Base-by-base conservation (phyloP, 2,888 invertebrate genomes). In the Lycaena phlaeas region DNA sequence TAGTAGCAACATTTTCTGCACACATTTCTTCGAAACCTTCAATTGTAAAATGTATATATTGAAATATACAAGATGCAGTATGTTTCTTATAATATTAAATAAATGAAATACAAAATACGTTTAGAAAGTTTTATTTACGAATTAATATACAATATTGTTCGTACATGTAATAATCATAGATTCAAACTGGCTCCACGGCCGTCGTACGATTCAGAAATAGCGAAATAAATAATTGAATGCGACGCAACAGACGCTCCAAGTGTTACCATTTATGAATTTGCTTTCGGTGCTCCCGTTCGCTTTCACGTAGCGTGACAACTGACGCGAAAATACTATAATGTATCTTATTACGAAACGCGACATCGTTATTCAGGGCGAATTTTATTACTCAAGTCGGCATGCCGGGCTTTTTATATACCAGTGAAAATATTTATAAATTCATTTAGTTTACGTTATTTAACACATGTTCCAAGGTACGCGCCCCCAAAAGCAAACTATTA, bases 71-170 rank as follows among this genome's bases (percentile, higher is more conserved):
- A n/a, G n/a, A n/a, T n/a, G n/a, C n/a, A n/a, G n/a, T n/a, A n/a
- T n/a, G n/a, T n/a, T n/a, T n/a, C n/a, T n/a, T n/a, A n/a, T n/a
- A n/a, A 10, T 4, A 42, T 36, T 36, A 34, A 45, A 45, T 51
- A 57, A 54, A 50, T 53, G 56, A 62, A 60, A 46, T 44, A 47
- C 18, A 44, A 45, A 50, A 56, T 62, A 64, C 68, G 68, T 51
- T 64, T 70, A 76, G 68, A 77, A 70, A 71, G 69, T 77, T 82
- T 82, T 82, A 84, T 82, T 84, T 73, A 81, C 68, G 78, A 82
- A 81, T 79, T 71, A 81, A 73, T 81, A 82, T 79, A 82, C 81
- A 82, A 78, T 78, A 64, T 73, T 68, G 69, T 68, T 76, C 78
- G 74, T 78, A 77, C 71, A 75, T 64, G 57, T 61, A 63, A 66